Evolutionary conservation across 2,113 vertebrate genomes (phyloP).

Genomic region (Garra rufa): DNA sequence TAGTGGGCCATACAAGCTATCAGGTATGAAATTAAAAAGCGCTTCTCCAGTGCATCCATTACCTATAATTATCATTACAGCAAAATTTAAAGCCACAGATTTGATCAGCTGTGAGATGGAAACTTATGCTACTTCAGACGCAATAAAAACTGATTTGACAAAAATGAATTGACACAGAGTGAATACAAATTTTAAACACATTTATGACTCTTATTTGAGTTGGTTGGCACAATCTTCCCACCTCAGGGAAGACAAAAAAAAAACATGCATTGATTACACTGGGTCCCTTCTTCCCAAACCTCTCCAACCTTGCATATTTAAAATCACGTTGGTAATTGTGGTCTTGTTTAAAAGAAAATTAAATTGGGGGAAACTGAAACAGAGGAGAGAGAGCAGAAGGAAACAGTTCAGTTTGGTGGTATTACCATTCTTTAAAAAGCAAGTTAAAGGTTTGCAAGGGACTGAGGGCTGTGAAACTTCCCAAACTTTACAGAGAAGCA

Average conservation of each 20-base stretch:
- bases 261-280: not conserved
- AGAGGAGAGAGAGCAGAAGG: not conserved
- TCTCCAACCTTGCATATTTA: not conserved
- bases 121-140: not conserved
- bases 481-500: not conserved
- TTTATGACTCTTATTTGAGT: not conserved
- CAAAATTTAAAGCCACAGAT: not conserved
- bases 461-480: not conserved
- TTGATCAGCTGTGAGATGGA: not conserved
- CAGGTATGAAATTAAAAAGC: constrained; percentile 20
- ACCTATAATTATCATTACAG: constrained; percentile 2
- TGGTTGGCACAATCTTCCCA: not conserved
- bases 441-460: not conserved
- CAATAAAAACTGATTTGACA: not conserved
- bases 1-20: not conserved
- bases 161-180: constrained; percentile 6
- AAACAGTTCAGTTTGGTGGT: not conserved
- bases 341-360: constrained; percentile 20
- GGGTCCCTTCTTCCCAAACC: constrained; percentile 6
- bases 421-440: not conserved
- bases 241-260: not conserved
- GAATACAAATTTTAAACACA: not conserved
- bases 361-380: not conserved
- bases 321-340: not conserved
- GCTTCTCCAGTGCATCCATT: not conserved